Conservation (phyloP, 2,113 vertebrate genomes). For the Corythaixoides concolor region DNA sequence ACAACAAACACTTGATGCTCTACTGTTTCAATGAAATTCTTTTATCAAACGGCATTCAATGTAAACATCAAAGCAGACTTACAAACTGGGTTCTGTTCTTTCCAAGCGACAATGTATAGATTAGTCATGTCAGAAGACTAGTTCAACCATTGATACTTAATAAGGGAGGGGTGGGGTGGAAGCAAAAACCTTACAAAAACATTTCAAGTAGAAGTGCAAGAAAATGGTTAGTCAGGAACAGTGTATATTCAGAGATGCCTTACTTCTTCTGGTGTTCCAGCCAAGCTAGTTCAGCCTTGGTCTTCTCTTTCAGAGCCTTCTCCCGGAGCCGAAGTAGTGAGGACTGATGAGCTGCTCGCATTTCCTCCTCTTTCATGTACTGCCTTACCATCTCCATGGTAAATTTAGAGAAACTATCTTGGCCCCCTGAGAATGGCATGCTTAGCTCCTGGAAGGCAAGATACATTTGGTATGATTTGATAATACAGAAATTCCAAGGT, state of each 20-base stretch:
- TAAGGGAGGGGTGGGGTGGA: not conserved
- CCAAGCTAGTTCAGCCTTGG: slow-evolving; percentile 93
- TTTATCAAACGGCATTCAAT: not conserved
- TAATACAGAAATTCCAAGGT: not conserved
- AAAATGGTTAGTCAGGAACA: not conserved
- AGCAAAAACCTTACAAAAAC: not conserved
- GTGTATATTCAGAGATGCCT: not conserved
- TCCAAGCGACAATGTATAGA: not conserved
- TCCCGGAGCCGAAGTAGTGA: slow-evolving; percentile 91
- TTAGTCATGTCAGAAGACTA: not conserved
- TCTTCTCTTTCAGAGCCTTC: slow-evolving; percentile 96
- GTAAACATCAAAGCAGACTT: not conserved
- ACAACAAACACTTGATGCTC: not conserved
- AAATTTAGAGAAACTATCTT: slow-evolving; percentile 94
- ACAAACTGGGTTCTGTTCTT: not conserved
- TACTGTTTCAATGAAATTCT: not conserved
- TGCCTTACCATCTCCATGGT: slow-evolving; percentile 98
- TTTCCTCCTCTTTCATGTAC: slow-evolving; percentile 97
- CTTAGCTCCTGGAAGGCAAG: slow-evolving; percentile 76
- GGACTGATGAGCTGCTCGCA: slow-evolving; percentile 92
- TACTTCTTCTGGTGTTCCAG: slow-evolving; percentile 93
- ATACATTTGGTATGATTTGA: not conserved
- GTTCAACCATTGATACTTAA: not conserved
- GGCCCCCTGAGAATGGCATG: slow-evolving; percentile 89
- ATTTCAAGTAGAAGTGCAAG: not conserved